These are phyloP conservation scores for Tapera naevia DNA, from an alignment of 2,797 vertebrate genomes.

Conservation along the genomic window DNA sequence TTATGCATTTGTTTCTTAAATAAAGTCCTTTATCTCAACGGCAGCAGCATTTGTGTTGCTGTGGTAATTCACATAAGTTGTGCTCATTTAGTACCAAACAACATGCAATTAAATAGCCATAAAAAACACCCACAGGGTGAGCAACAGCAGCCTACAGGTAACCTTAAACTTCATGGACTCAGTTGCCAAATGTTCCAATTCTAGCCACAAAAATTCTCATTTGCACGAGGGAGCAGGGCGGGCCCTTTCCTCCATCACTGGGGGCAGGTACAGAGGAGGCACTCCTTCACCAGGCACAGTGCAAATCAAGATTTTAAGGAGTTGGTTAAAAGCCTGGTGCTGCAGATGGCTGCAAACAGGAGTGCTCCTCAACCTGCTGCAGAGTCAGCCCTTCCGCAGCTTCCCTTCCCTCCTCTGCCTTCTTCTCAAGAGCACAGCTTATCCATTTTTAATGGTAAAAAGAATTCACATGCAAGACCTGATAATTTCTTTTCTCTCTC, in stretches of 20 bases:
- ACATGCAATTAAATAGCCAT: conserved; percentile 8
- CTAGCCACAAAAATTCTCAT: not conserved
- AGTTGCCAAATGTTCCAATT: not conserved
- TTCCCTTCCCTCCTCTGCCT: not conserved
- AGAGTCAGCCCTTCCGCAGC: not conserved
- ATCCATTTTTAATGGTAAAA: not conserved
- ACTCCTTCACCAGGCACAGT: not conserved
- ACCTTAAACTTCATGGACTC: not conserved
- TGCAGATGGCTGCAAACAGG: not conserved
- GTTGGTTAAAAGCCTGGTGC: not conserved
- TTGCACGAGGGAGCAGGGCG: not conserved
- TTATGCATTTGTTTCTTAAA: not conserved
- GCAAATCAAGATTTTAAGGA: not conserved
- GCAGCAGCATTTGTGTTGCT: not conserved
- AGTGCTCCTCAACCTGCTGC: not conserved
- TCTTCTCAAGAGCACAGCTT: not conserved
- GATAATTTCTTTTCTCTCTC: not conserved
- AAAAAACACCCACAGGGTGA: not conserved
- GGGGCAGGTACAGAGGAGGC: not conserved
- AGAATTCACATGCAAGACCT: not conserved
- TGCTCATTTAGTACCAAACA: not conserved
- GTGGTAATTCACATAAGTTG: not conserved
- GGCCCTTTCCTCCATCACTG: not conserved
- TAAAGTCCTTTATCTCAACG: not conserved
- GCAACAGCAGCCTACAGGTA: not conserved